Base-by-base conservation (phyloP, 2,888 invertebrate species). In the Leucophora obtusa region DNA sequence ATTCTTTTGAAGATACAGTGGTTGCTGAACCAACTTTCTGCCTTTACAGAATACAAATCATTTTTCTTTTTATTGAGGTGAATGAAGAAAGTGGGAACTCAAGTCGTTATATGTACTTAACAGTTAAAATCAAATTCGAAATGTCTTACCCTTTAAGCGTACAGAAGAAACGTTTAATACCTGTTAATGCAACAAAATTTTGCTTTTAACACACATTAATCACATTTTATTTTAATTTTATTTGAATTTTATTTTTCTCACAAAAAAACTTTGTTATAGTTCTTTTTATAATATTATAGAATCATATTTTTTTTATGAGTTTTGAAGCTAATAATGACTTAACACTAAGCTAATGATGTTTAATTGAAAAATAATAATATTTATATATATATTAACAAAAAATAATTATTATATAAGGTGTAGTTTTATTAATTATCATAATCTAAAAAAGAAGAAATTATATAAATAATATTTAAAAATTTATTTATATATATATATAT, bases 321-420 rank as follows among this genome's bases (percentile, higher is more conserved):
- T 76, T 76, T 72, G 79, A 76, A 80, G 75, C 75, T 80, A 72
- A 75, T 80, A 72, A 80, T 73, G 47, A 63, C 76, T 80, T 76
- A 76, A 72, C 47, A 38, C 80, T 80, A 80, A 0, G 14, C 53
- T 80, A 80, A 68, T 63, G 54, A 68, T 68, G 62, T 18, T 59
- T 63, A 58, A 79, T 74, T 70, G 65, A 76, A 80, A 75, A 70
- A 70, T 60, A 60, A 28, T 28, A 47, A 47, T 47, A 47, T 47
- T 47, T 47, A 47, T 47, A 47, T 47, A 43, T 72, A 63, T 76
- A 82, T 47, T n/a, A 82, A 79, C 71, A 79, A 76, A 72, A 79
- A 79, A 83, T 60, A 82, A 79, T 84, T 47, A 47, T 47, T 47
- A 7, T 28, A 11, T 38, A 38, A 38, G 11, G 14, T 38, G 38